These are phyloP conservation scores for Cepaea hortensis DNA, from an alignment of 2,888 invertebrate genomes.

Conservation along the genomic window DNA sequence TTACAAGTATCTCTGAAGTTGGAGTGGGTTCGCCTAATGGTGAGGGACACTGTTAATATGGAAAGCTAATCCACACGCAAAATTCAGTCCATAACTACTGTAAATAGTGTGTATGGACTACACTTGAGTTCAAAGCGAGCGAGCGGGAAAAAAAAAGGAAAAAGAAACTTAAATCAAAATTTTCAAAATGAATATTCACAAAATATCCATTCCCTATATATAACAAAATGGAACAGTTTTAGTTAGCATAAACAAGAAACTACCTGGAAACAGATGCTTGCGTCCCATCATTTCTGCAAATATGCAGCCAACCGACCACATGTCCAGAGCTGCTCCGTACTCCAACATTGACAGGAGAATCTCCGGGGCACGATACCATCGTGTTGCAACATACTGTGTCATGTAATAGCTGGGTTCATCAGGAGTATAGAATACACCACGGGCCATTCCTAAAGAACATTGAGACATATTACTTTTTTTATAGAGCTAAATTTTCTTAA, in stretches of 20 bases:
- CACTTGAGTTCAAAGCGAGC: too few species aligned
- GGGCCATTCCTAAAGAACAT: conserved; percentile 72
- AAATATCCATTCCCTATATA: too few species aligned
- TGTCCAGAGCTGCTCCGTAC: conserved; percentile 77
- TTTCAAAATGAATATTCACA: too few species aligned
- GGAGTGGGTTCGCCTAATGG: too few species aligned
- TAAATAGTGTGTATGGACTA: too few species aligned
- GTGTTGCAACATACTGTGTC: conserved; percentile 78
- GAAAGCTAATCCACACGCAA: too few species aligned
- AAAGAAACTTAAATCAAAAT: too few species aligned
- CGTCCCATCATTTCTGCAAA: conserved; percentile 78
- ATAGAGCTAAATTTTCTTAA: neutral
- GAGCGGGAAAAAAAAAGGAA: too few species aligned
- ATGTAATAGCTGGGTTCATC: conserved; percentile 70
- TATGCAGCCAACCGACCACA: conserved; percentile 79
- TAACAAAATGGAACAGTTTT: too few species aligned
- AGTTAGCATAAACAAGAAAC: neutral
- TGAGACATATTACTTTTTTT: neutral
- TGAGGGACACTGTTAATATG: too few species aligned
- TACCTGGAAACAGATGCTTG: conserved; percentile 78
- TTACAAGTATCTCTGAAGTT: too few species aligned
- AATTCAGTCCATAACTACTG: too few species aligned
- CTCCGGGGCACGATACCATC: conserved; percentile 78
- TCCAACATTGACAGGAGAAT: conserved; percentile 76
- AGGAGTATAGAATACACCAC: conserved; percentile 67